Evolutionary conservation across 2,113 vertebrate genomes (phyloP).

Genomic region (Aythya baeri): DNA sequence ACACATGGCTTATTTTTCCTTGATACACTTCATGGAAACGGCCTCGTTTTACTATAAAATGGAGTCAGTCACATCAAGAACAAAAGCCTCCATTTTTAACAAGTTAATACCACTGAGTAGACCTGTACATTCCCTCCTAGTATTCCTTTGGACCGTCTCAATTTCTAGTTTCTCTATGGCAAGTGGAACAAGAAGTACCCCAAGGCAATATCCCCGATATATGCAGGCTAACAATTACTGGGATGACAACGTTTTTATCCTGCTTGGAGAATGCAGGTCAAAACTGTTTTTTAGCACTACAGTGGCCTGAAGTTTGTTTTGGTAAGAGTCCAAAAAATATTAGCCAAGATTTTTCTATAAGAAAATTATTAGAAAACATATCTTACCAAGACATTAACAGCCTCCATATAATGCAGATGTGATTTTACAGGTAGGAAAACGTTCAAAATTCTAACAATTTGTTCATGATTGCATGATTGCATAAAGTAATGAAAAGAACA

Average conservation of each 20-base stretch:
- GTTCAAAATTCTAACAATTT: not conserved
- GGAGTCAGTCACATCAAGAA: not conserved
- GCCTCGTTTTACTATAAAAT: not conserved
- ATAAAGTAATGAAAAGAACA: not conserved
- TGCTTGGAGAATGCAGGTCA: not conserved
- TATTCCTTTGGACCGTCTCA: not conserved
- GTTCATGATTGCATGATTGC: not conserved
- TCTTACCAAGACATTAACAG: not conserved
- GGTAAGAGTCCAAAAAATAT: not conserved
- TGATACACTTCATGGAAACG: not conserved
- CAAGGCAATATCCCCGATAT: not conserved
- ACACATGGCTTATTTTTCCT: not conserved
- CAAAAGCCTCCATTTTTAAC: not conserved
- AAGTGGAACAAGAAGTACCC: not conserved
- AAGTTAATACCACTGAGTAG: not conserved
- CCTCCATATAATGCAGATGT: accelerated
- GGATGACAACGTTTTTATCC: not conserved
- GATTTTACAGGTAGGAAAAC: not conserved
- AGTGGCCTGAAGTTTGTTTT: not conserved
- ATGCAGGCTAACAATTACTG: not conserved
- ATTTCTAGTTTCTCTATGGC: not conserved
- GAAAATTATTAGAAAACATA: not conserved
- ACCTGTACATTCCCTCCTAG: accelerated
- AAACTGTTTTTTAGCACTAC: not conserved
- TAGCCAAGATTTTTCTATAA: not conserved